Percentiles rank a stretch among this genome's conserved stretches.
Evolutionary conservation across 1,140 invertebrate species (phyloP).

Genomic region (Halesus radiatus): DNA sequence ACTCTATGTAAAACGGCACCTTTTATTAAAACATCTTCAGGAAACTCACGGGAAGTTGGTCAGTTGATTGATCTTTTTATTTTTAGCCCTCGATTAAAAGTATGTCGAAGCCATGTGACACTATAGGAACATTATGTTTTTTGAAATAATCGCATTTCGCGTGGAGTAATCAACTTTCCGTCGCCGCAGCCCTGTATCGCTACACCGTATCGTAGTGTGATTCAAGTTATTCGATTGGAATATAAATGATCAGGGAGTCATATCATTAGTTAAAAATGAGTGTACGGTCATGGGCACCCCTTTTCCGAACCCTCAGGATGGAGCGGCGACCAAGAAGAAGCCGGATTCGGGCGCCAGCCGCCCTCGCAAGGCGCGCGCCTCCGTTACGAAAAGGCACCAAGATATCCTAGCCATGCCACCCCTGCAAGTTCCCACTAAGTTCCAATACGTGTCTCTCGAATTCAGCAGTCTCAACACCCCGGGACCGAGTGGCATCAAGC

Average conservation of each 20-base stretch:
- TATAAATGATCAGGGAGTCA: conserved; percentile 61
- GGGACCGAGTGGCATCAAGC: conserved; percentile 66
- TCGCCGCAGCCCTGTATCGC: background rate
- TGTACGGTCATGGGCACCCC: conserved; percentile 69
- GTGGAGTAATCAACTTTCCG: conserved; percentile 28
- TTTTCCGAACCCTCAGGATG: conserved; percentile 65
- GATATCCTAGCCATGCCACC: conserved; percentile 48
- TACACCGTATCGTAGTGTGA: conserved; percentile 60
- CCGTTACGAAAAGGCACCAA: conserved; percentile 61
- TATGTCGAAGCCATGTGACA: conserved; percentile 45
- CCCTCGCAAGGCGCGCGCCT: conserved; percentile 49
- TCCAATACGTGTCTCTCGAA: conserved; percentile 62
- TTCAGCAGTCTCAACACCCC: conserved; percentile 62
- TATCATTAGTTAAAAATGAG: conserved; percentile 67
- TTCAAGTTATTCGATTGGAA: conserved; percentile 52
- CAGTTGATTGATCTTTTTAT: conserved; percentile 38
- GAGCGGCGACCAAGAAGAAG: conserved; percentile 58
- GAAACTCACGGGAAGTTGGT: conserved; percentile 8
- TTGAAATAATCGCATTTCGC: conserved; percentile 40
- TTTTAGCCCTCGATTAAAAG: conserved; percentile 39
- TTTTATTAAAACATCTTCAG: conserved; percentile 8
- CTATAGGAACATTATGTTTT: conserved; percentile 44
- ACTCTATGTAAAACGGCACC: conserved; percentile 11
- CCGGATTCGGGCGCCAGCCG: conserved; percentile 42
- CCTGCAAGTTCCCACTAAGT: conserved; percentile 60